A percentile compares a stretch with the other conserved stretches of the same genome.
Evolutionary conservation across 2,797 vertebrate genomes (phyloP).

Genomic region (Allobates femoralis): DNA sequence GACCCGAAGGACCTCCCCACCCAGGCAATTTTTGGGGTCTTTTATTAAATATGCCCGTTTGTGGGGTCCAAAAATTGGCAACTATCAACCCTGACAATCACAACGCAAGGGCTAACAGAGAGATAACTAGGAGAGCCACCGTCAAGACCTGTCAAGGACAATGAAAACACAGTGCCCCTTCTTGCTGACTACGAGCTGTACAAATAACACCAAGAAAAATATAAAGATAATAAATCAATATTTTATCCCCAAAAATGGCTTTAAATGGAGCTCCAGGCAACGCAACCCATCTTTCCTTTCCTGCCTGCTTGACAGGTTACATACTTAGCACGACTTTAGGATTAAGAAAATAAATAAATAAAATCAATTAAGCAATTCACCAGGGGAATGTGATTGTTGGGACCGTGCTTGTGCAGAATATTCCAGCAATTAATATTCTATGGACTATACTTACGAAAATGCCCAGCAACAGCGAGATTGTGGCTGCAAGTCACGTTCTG

Average conservation of each 20-base stretch:
- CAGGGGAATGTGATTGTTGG: background rate
- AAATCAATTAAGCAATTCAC: background rate
- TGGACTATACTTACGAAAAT: background rate
- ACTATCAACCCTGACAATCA: no score
- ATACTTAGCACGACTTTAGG: background rate
- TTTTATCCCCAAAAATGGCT: background rate
- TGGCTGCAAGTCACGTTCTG: background rate
- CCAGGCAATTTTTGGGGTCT: no score
- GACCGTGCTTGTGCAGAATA: background rate
- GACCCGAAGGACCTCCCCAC: no score
- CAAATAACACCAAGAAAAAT: no score
- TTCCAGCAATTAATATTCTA: background rate
- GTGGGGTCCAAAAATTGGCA: no score
- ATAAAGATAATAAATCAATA: no score
- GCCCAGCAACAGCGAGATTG: background rate
- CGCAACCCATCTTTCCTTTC: background rate
- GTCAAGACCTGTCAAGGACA: no score
- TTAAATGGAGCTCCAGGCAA: background rate
- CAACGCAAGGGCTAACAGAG: no score
- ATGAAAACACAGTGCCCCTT: no score
- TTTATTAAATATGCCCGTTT: no score
- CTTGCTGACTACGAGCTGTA: no score
- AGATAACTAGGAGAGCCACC: no score
- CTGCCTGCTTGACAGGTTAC: background rate
- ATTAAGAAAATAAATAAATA: background rate